Percentiles rank a stretch among this genome's conserved stretches.
These are phyloP conservation scores for Ceriagrion tenellum DNA, from an alignment of 2,888 invertebrate genomes.

Conservation along the genomic window DNA sequence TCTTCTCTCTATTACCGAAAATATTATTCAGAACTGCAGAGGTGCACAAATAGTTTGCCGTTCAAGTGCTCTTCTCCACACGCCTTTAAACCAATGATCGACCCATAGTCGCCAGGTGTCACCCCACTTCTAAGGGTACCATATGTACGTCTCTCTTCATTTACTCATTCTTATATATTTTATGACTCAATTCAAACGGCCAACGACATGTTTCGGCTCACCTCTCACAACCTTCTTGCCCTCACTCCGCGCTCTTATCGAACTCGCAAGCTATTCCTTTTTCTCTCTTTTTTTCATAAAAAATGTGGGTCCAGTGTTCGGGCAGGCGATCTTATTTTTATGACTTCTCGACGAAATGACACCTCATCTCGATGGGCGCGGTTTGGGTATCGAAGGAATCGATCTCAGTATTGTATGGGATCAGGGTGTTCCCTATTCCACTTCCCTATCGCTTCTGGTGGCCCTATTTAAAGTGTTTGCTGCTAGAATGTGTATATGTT, in stretches of 20 bases:
- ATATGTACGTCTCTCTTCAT: not conserved
- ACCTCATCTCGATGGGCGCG: not conserved
- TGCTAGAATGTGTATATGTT: too few species aligned
- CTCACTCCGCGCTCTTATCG: not conserved
- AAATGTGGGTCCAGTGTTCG: not conserved
- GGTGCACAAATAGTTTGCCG: not conserved
- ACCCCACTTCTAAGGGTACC: not conserved
- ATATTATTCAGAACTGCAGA: too few species aligned
- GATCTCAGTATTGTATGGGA: not conserved
- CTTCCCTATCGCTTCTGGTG: not conserved
- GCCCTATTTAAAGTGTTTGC: not conserved
- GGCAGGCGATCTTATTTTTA: not conserved
- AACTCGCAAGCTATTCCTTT: too few species aligned
- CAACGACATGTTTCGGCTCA: not conserved
- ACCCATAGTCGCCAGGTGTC: not conserved
- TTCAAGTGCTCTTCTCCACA: not conserved
- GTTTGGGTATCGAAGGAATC: not conserved
- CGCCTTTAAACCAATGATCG: not conserved
- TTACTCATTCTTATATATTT: not conserved
- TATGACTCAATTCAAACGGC: not conserved
- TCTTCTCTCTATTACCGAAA: too few species aligned
- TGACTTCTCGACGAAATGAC: not conserved
- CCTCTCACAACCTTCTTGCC: not conserved
- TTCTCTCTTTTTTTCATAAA: not conserved
- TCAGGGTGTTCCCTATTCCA: not conserved